Evolutionary conservation across 2,888 invertebrate genomes (phyloP).

Genomic region (Drosophila falleni): DNA sequence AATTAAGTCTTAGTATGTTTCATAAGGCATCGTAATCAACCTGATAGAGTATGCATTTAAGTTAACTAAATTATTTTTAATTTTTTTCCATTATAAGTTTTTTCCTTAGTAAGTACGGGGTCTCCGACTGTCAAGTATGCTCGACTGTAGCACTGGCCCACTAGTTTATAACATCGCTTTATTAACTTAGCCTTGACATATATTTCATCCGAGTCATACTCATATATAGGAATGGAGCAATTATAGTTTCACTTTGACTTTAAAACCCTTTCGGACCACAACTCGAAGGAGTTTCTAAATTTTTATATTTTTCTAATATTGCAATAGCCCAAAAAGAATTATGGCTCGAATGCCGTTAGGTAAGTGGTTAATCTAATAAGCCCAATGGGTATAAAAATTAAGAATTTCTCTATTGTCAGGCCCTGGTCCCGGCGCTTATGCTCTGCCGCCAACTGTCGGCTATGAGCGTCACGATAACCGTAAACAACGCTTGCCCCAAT

Average conservation of each 20-base stretch:
- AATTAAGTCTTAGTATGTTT: no score
- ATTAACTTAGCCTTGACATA: neutral
- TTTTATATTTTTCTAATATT: slow-evolving; percentile 66
- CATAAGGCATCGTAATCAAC: no score
- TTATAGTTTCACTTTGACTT: slow-evolving; percentile 20
- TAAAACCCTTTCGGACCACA: slow-evolving; percentile 41
- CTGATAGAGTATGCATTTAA: no score
- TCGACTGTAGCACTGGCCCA: no score
- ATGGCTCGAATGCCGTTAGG: slow-evolving; percentile 68
- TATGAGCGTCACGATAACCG: slow-evolving; percentile 87
- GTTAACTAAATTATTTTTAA: no score
- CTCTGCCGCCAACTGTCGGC: slow-evolving; percentile 87
- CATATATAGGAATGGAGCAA: neutral
- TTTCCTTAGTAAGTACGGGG: no score
- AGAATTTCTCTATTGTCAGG: slow-evolving; percentile 81
- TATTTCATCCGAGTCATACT: neutral
- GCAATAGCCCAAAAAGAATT: slow-evolving; percentile 59
- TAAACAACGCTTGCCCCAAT: slow-evolving; percentile 86
- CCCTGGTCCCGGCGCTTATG: slow-evolving; percentile 88
- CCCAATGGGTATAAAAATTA: neutral
- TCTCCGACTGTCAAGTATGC: no score
- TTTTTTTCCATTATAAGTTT: no score
- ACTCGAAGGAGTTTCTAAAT: slow-evolving; percentile 72
- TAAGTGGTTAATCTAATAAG: slow-evolving; percentile 18
- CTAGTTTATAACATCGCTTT: no score